Evolutionary conservation across 2,888 invertebrate species (phyloP), one percentile per base, ranked within the genome.

Genomic region (Cremastinae sp.): DNA sequence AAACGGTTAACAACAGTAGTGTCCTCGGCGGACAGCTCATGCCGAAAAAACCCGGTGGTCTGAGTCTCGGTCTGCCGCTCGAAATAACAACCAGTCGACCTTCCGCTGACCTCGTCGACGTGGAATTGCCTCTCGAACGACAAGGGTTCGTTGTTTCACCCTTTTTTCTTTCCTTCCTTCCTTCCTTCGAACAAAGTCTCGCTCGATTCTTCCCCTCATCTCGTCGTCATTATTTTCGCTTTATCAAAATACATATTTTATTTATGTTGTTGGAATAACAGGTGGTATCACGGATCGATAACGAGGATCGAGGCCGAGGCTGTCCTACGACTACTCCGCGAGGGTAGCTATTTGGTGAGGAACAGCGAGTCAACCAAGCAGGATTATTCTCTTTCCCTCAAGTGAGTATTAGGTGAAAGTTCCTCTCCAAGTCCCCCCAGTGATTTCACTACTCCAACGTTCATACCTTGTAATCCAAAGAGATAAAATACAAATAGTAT

Each of bases 271-370:
- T 28, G 12, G 20, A n/a, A 56, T n/a, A 53, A 69, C 86, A 96
- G 96, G 84, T 98, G 98, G 98, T 98, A 97, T 91, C 98, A 98
- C 90, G 98, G 98, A 78, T 95, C 96, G 80, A 95, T 98, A 79
- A 95, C 96, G 61, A 93, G 98, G 85, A 93, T 95, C 74, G 97
- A 98, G 90, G 98, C 98, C 54, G 98, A 98, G 91, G 94, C 94
- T 87, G 93, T 97, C 79, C 92, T 98, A 59, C 92, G 96, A 83
- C 93, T 95, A 66, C 93, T 96, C 61, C 92, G 93, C 81, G 98
- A 98, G 91, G 98, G 98, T 79, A 97, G 97, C 85, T 98, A 97
- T 90, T 92, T 98, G 83, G 97, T 98, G 72, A 92, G 98, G 83
- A 96, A 97, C 89, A 97, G 97, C 89, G 97, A 98, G 90, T 97